phyloP scores from a whole-genome alignment of 1,140 invertebrate genomes.

The Eupeodes corollae region DNA sequence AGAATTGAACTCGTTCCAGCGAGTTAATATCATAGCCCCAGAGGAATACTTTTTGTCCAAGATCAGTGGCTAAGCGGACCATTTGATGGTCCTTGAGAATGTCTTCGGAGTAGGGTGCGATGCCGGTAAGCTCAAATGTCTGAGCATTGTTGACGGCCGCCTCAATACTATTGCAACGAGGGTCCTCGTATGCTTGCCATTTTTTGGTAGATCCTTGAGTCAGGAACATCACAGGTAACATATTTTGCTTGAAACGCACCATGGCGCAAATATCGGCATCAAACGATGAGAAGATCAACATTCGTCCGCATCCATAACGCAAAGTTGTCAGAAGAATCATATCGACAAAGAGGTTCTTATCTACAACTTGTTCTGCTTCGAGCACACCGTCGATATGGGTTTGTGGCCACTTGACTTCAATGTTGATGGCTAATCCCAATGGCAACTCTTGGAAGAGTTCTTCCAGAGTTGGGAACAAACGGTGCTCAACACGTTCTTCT shows the following conservation, averaged over 20 bases:
- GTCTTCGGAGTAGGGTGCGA: conserved; percentile 85
- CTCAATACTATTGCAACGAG: conserved; percentile 63
- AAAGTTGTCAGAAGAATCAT: conserved; percentile 61
- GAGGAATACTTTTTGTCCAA: conserved; percentile 76
- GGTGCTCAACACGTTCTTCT: conserved; percentile 56
- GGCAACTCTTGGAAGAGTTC: conserved; percentile 68
- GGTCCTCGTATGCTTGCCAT: conserved; percentile 73
- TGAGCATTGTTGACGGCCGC: conserved; percentile 73
- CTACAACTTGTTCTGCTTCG: conserved; percentile 80
- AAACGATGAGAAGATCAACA: conserved; percentile 87
- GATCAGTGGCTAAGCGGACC: conserved; percentile 59
- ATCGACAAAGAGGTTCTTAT: conserved; percentile 84
- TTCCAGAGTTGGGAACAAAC: conserved; percentile 86
- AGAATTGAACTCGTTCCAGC: conserved; percentile 64
- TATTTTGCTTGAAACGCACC: conserved; percentile 86
- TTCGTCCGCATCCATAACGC: conserved; percentile 59
- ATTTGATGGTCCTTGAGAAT: conserved; percentile 63
- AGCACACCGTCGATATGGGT: conserved; percentile 68
- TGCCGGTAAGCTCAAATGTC: conserved; percentile 68
- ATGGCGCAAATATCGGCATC: conserved; percentile 89
- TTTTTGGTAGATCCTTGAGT: conserved; percentile 71
- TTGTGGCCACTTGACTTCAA: conserved; percentile 95
- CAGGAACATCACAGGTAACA: conserved; percentile 87
- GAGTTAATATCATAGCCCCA: conserved; percentile 95
- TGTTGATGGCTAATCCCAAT: conserved; percentile 78